A percentile compares a stretch with the other conserved stretches of the same genome.
Evolutionary conservation across 2,797 vertebrate species (phyloP).

Genomic region (Macropus fuliginosus): DNA sequence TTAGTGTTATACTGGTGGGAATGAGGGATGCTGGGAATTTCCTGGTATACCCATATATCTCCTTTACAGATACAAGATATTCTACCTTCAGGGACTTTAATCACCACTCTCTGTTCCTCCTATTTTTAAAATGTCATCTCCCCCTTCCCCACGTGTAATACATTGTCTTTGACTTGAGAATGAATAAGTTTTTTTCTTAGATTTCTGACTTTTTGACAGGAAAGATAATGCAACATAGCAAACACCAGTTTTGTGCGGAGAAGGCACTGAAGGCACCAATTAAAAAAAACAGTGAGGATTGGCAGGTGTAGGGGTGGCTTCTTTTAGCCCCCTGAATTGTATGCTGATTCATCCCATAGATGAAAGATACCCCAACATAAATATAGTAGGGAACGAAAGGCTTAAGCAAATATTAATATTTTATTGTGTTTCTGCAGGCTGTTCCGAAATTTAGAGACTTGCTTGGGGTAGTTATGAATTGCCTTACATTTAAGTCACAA

Average conservation of each 20-base stretch:
- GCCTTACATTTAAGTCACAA: neutral
- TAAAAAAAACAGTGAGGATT: neutral
- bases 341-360: neutral
- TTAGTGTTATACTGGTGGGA: neutral
- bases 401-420: neutral
- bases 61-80: neutral
- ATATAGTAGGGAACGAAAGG: neutral
- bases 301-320: neutral
- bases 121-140: neutral
- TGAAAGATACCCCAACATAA: neutral
- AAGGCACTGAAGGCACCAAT: neutral
- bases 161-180: neutral
- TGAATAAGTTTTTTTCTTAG: conserved; percentile 1
- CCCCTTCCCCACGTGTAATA: neutral
- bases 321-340: neutral
- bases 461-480: neutral
- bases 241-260: neutral
- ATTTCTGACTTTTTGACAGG: neutral
- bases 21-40: neutral
- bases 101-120: neutral
- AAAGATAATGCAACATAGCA: neutral
- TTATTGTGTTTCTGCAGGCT: neutral
- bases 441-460: neutral
- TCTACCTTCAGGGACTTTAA: neutral
- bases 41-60: neutral